Base-by-base conservation (phyloP, 2,797 vertebrate species). In the Notolepis coatsorum region DNA sequence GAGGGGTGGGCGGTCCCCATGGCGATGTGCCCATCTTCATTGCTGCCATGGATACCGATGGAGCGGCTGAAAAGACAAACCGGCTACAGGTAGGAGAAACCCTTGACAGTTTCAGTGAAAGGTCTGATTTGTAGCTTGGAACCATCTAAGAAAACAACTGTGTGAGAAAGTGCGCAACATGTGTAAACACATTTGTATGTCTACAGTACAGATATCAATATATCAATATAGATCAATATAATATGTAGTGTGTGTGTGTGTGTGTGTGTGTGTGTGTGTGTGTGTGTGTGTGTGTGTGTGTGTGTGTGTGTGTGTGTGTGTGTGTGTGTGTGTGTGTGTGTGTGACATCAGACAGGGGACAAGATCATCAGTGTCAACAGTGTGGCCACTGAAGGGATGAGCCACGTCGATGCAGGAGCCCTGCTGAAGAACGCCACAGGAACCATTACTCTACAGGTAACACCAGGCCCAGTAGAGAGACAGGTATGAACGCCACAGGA, bases 21-120 rank as follows among this genome's bases (percentile, higher is more conserved):
- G 95, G 95, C 71, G 94, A 97, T 72, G 79, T 93, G 76, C 94
- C 93, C 46, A 92, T 97, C 84, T 96, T 96, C 86, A 96, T 97
- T 77, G 95, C 95, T 63, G 86, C 95, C 92, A 95, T 98, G 94
- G 95, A 96, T 75, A 94, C 94, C 0, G 89, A 91, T 60, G 95
- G 95, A 85, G 90, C 94, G 67, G 96, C 95, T 50, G 94, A 94
- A 78, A 95, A 94, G 88, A 95, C 96, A 39, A 92, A 95, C 66
- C 93, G 95, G 84, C 88, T 97, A 83, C 88, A 95, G 89, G 96
- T 98, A 92, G 18, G 28, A 33, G 7, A 33, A 33, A 33, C 5
- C 7, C 31, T 33, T 33, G 31, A 12, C 35, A 23, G 33, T 21
- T 18, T 35, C 3, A 9, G 15, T 10, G 33, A n/a, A n/a, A n/a